These are phyloP conservation scores for Noctilio leporinus DNA, from an alignment of 2,113 vertebrate species.

Conservation along the genomic window DNA sequence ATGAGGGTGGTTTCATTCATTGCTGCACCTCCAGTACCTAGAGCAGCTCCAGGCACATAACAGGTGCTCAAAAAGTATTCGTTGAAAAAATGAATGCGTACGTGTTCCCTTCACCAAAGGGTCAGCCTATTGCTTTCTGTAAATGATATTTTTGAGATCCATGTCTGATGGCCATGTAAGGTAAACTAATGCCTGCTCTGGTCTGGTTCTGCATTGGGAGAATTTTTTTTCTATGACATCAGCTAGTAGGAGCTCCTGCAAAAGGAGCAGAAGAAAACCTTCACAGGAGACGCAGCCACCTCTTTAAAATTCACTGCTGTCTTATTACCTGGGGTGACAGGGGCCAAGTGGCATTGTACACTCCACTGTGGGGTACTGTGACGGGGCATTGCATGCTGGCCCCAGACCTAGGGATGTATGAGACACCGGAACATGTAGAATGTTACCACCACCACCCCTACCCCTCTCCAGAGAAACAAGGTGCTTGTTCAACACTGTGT, in stretches of 20 bases:
- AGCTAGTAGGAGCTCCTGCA: not conserved
- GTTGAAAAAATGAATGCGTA: not conserved
- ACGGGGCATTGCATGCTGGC: fast-evolving
- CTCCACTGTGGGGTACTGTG: not conserved
- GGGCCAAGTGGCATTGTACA: not conserved
- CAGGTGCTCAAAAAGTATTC: not conserved
- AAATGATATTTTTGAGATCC: not conserved
- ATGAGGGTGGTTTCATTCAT: not conserved
- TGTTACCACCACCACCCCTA: fast-evolving
- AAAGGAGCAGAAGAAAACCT: not conserved
- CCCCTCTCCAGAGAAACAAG: not conserved
- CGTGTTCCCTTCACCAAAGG: not conserved
- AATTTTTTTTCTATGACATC: not conserved
- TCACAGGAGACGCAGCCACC: fast-evolving
- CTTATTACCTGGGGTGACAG: not conserved
- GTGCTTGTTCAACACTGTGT: not conserved
- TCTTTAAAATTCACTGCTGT: not conserved
- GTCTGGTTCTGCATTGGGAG: not conserved
- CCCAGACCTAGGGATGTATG: not conserved
- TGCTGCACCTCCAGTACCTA: not conserved
- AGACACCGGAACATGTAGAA: not conserved
- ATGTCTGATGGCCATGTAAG: not conserved
- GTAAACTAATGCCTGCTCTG: not conserved
- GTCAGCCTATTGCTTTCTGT: not conserved
- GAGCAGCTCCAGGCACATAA: not conserved